Percentiles rank a stretch among this genome's conserved stretches.
phyloP scores from a whole-genome alignment of 2,888 invertebrate species.

The Diachrysia chrysitis region DNA sequence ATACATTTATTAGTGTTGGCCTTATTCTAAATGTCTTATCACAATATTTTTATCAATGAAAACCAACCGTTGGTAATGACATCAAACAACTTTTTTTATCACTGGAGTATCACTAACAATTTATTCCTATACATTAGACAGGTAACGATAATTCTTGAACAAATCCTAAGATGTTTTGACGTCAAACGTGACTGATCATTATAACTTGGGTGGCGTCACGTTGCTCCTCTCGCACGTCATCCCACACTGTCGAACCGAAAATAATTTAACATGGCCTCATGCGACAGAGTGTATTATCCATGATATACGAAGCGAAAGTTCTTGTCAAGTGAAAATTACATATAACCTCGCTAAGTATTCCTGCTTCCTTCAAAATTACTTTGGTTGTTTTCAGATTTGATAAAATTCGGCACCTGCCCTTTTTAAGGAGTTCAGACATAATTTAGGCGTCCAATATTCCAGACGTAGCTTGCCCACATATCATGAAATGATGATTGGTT shows the following conservation, averaged over 20 bases:
- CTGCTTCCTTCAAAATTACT: not conserved
- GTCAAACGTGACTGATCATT: slow-evolving; percentile 5
- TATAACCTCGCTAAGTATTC: not conserved
- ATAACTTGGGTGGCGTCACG: slow-evolving; percentile 6
- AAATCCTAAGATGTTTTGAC: slow-evolving; percentile 8
- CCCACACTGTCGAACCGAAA: not conserved
- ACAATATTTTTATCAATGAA: not conserved
- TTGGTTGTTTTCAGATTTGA: not conserved
- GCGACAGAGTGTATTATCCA: not conserved
- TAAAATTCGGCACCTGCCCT: not conserved
- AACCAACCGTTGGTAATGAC: not conserved
- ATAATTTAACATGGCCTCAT: slow-evolving; percentile 6
- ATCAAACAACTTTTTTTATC: slow-evolving; percentile 1
- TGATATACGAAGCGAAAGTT: not conserved
- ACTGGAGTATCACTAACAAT: not conserved
- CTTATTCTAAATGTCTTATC: not conserved
- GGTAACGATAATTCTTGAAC: slow-evolving; percentile 7
- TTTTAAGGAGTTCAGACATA: not conserved
- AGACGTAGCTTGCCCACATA: not conserved
- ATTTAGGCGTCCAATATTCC: not conserved
- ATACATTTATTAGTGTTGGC: not conserved
- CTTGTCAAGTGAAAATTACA: not conserved
- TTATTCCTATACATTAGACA: not conserved
- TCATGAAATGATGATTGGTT: not conserved
- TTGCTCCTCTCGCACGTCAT: not conserved